phyloP scores from a whole-genome alignment of 2,888 invertebrate genomes.

The Scotopteryx bipunctaria region DNA sequence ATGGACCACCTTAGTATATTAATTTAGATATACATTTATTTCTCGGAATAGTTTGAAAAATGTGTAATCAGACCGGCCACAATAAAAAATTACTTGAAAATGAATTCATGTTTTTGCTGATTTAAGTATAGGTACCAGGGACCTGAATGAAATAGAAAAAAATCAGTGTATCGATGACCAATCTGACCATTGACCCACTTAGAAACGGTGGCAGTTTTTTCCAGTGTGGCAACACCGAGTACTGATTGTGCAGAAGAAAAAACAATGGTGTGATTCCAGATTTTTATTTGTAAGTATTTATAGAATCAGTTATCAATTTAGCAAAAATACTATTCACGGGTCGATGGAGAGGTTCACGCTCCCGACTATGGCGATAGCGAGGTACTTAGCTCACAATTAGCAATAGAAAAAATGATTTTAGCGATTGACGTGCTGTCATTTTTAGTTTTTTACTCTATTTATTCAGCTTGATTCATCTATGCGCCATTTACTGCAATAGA shows the following conservation, averaged over 20 bases:
- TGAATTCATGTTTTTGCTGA: no score
- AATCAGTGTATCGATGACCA: slow-evolving; percentile 45
- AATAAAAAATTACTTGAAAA: no score
- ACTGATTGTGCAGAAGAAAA: slow-evolving; percentile 82
- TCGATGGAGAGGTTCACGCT: slow-evolving; percentile 56
- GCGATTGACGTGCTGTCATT: slow-evolving; percentile 76
- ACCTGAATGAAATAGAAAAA: no score
- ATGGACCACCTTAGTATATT: no score
- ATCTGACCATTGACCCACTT: slow-evolving; percentile 58
- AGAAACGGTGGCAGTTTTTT: slow-evolving; percentile 53
- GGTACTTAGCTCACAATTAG: slow-evolving; percentile 57
- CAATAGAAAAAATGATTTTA: slow-evolving; percentile 54
- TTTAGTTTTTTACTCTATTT: slow-evolving; percentile 77
- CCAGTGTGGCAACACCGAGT: slow-evolving; percentile 67
- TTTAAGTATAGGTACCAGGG: no score
- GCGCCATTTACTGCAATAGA: slow-evolving; percentile 80
- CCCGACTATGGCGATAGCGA: slow-evolving; percentile 55
- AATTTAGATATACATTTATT: no score
- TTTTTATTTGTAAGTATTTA: slow-evolving; percentile 84
- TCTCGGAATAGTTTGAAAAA: no score
- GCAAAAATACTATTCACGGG: slow-evolving; percentile 63
- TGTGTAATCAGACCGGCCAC: no score
- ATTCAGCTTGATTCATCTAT: slow-evolving; percentile 77
- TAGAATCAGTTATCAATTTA: slow-evolving; percentile 77
- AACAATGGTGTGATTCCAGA: slow-evolving; percentile 84